Evolutionary conservation across 30 jellyfish, hydroid and myxozoan species (phyloP), one percentile per base, ranked within the genome.

Genomic region (Hydractinia echinata): DNA sequence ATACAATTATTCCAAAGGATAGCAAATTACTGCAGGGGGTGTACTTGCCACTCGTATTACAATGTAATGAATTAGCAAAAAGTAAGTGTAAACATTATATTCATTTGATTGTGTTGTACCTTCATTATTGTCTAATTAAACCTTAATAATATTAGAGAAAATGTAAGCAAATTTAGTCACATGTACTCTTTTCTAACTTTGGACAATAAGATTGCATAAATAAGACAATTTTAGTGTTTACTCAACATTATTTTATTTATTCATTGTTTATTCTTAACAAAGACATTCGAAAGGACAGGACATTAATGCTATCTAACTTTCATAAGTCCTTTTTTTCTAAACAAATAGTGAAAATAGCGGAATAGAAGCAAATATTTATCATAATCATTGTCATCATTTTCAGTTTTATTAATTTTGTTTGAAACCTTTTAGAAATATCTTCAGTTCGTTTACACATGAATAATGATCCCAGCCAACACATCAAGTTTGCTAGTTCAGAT

Each of bases 21-120:
- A 82, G 92, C 4, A 50, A 10, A 53, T 39, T 92, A 67, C 79
- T 92, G 48, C 76, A 81, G 9, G 96, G 86, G 21, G 66, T 92
- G 6, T 62, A 66, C 64, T 62, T 87, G 53, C 98, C 98, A 61
- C 50, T 84, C 8, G 53, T 77, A 39, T 86, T 92, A 10, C 96
- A 92, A 16, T 92, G 98, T 54, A 73, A 83, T 55, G 98, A 92
- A 11, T 76, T 10, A 9, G 69, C 55, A 5, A 67, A 55, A 70
- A 83, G 90, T 53, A 71, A 7, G 80, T 54, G 6, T 16, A 5
- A 0, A 54, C 21, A 50, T 10, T 1, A 49, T 6, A 15, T 9
- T 49, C 48, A 14, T 18, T 19, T 1, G 5, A 50, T 14, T 16
- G 1, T 9, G 5, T 14, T 50, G 71, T 50, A 49, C 68, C 84